Evolutionary conservation across 2,113 vertebrate species (phyloP).

Genomic region (Siphamia tubifer): DNA sequence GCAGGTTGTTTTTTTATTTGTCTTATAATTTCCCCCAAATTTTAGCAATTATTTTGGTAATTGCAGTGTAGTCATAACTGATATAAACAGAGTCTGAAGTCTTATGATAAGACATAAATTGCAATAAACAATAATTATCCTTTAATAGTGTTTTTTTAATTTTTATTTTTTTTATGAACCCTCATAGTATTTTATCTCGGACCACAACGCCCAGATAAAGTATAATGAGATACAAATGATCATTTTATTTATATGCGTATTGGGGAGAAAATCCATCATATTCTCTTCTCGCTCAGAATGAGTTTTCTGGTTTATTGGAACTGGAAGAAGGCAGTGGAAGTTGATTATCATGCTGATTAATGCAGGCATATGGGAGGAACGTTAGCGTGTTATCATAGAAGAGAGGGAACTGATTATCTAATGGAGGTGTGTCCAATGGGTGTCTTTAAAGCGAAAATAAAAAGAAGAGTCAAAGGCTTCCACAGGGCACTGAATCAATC

Average conservation of each 20-base stretch:
- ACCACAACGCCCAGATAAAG: background rate
- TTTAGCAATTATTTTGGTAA: background rate
- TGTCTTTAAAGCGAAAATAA: slow-evolving; percentile 59
- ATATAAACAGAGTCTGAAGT: too few species aligned
- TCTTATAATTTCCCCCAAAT: background rate
- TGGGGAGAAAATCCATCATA: slow-evolving; percentile 39
- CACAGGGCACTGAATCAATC: slow-evolving; percentile 31
- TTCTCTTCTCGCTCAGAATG: slow-evolving; percentile 17
- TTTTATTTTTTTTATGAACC: background rate
- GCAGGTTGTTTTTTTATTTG: background rate
- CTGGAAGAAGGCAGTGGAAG: slow-evolving; percentile 49
- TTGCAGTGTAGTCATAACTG: background rate
- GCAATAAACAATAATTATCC: slow-evolving; percentile 6
- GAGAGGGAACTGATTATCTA: slow-evolving; percentile 53
- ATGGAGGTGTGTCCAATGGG: slow-evolving; percentile 62
- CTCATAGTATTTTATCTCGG: background rate
- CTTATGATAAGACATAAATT: background rate
- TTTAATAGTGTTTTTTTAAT: slow-evolving; percentile 14
- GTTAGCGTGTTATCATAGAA: slow-evolving; percentile 35
- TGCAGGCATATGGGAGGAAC: slow-evolving; percentile 59
- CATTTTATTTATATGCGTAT: slow-evolving; percentile 39
- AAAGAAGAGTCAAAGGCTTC: slow-evolving; percentile 50
- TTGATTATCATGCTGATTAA: slow-evolving; percentile 72
- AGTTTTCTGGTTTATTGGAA: slow-evolving; percentile 51
- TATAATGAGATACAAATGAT: slow-evolving; percentile 30